Conservation (phyloP, 2,113 vertebrate species). For the Nannospalax galili region DNA sequence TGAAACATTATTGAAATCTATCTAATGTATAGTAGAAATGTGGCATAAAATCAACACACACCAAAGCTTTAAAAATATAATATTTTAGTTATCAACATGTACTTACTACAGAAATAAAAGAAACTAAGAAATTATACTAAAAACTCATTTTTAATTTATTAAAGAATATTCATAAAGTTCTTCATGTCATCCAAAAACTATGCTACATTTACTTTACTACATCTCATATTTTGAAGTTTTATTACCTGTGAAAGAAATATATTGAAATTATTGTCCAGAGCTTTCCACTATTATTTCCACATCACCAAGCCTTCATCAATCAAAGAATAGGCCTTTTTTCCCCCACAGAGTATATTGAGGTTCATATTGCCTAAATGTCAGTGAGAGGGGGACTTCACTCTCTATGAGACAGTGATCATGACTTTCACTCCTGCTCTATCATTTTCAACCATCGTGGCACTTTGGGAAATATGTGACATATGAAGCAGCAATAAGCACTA, state of each 20-base stretch:
- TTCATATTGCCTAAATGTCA: conserved; percentile 65
- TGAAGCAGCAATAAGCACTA: not conserved
- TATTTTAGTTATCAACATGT: not conserved
- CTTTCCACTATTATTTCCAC: conserved; percentile 44
- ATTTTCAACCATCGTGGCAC: not conserved
- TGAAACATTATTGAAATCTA: not conserved
- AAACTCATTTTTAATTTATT: not conserved
- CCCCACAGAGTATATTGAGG: conserved; percentile 2
- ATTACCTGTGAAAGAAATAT: conserved; percentile 60
- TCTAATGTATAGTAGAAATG: not conserved
- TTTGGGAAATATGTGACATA: not conserved
- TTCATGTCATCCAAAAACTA: not conserved
- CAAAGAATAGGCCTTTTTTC: conserved; percentile 38
- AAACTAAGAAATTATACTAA: not conserved
- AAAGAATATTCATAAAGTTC: not conserved
- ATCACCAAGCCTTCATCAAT: conserved; percentile 52
- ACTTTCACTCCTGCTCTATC: not conserved
- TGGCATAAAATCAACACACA: not conserved
- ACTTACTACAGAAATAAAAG: not conserved
- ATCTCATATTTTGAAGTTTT: conserved; percentile 19
- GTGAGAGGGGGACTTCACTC: not conserved
- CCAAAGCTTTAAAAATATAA: not conserved
- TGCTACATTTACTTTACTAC: not conserved
- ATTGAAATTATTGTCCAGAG: conserved; percentile 19
- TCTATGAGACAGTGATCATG: not conserved